These are phyloP conservation scores for Silurus asotus DNA, from an alignment of 2,113 vertebrate species.

Conservation along the genomic window DNA sequence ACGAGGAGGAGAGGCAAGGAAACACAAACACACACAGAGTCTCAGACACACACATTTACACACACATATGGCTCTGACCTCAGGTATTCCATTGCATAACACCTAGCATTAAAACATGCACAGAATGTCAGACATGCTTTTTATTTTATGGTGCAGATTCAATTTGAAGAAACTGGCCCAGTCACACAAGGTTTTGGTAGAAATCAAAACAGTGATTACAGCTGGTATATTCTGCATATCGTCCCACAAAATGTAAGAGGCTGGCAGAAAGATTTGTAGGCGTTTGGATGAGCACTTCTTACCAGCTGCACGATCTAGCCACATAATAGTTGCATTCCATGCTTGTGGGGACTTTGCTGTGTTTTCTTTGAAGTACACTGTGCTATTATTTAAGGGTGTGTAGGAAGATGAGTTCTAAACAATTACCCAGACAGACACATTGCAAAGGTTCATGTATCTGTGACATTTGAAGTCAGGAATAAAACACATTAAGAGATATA, in stretches of 20 bases:
- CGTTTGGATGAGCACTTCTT: background rate
- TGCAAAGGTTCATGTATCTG: constrained; percentile 3
- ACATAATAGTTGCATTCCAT: constrained; percentile 50
- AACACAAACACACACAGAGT: constrained; percentile 65
- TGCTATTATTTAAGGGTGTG: constrained; percentile 28
- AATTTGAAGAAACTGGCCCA: background rate
- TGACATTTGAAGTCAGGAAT: background rate
- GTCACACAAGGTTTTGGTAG: background rate
- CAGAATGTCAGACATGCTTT: background rate
- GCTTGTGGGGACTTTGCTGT: constrained; percentile 19
- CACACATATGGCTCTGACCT: background rate
- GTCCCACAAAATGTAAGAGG: constrained; percentile 15
- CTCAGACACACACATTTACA: background rate
- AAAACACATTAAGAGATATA: background rate
- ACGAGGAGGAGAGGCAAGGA: constrained; percentile 64
- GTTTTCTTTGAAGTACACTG: constrained; percentile 41
- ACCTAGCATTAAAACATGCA: constrained; percentile 3
- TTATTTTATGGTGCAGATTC: constrained; percentile 1
- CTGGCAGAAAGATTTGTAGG: constrained; percentile 7
- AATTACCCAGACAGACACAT: constrained; percentile 14
- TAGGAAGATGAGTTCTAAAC: constrained; percentile 22
- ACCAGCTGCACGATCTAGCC: constrained; percentile 32
- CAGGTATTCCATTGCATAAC: background rate
- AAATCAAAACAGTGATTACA: constrained; percentile 26
- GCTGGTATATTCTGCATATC: constrained; percentile 12